A percentile compares a stretch with the other conserved stretches of the same genome.
phyloP scores from a whole-genome alignment of 2,113 vertebrate genomes.

The Periophthalmus modestus region DNA sequence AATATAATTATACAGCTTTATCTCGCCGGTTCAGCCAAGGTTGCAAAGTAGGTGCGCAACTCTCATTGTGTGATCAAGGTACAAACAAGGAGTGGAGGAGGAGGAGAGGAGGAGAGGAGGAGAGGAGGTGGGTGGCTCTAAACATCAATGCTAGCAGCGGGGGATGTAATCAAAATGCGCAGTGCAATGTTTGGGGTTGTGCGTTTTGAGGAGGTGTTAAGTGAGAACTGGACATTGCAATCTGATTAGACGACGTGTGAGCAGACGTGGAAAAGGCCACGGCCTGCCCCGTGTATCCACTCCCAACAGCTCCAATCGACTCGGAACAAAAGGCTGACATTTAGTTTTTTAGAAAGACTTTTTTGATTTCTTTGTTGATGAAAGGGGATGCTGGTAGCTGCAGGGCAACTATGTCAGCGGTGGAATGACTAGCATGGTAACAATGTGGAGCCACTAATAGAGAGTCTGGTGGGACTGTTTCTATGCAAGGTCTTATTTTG shows the following conservation, averaged over 20 bases:
- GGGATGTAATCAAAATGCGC: conserved; percentile 63
- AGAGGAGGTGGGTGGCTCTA: conserved; percentile 44
- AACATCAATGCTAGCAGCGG: conserved; percentile 53
- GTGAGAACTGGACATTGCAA: conserved; percentile 54
- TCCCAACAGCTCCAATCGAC: conserved; percentile 32
- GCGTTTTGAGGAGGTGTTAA: conserved; percentile 54
- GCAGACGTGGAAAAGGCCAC: conserved; percentile 53
- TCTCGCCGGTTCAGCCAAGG: conserved; percentile 60
- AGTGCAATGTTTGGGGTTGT: conserved; percentile 39
- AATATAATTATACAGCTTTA: conserved; percentile 77
- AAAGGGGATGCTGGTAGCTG: conserved; percentile 19
- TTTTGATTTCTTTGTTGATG: conserved; percentile 37
- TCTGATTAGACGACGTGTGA: conserved; percentile 50
- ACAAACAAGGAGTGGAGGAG: conserved; percentile 32
- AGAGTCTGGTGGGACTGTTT: background rate
- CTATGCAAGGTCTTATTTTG: background rate
- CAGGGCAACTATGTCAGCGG: conserved; percentile 14
- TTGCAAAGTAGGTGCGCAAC: conserved; percentile 27
- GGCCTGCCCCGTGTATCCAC: conserved; percentile 33
- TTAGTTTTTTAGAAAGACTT: conserved; percentile 19
- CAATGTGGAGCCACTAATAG: background rate
- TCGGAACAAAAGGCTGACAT: conserved; percentile 51
- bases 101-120: background rate
- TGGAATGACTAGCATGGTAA: conserved; percentile 25
- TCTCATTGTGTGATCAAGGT: conserved; percentile 44